phyloP scores from a whole-genome alignment of 2,888 invertebrate genomes.

The Pegoplata infirma region DNA sequence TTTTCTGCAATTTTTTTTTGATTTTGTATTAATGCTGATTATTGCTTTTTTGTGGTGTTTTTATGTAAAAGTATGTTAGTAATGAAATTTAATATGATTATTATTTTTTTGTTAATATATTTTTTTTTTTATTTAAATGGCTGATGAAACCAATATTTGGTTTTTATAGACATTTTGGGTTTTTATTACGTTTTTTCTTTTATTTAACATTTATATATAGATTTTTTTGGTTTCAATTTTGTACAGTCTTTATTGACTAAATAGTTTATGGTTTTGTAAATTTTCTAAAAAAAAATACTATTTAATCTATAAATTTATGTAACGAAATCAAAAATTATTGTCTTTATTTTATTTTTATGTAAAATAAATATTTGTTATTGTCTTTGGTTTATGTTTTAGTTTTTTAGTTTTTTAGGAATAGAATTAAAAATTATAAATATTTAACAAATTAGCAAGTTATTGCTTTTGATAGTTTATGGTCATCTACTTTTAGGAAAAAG shows the following conservation, averaged over 20 bases:
- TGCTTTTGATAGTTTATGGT: too few species aligned
- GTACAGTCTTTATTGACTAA: slow-evolving; percentile 55
- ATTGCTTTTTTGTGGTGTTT: slow-evolving; percentile 25
- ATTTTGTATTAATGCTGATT: slow-evolving; percentile 31
- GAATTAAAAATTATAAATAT: too few species aligned
- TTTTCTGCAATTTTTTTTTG: not conserved
- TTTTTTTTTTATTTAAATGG: slow-evolving; percentile 28
- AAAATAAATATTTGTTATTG: not conserved
- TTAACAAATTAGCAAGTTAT: too few species aligned
- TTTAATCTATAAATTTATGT: not conserved
- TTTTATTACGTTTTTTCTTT: slow-evolving; percentile 3
- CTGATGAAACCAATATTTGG: slow-evolving; percentile 51
- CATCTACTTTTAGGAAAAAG: too few species aligned
- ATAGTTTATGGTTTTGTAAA: slow-evolving; percentile 45
- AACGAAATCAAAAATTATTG: slow-evolving; percentile 29
- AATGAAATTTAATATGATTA: not conserved
- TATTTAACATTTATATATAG: not conserved
- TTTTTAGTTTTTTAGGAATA: too few species aligned
- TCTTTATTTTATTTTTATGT: slow-evolving; percentile 4
- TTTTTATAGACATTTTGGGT: slow-evolving; percentile 9
- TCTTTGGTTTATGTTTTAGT: not conserved
- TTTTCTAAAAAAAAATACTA: slow-evolving; percentile 44
- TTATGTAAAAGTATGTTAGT: slow-evolving; percentile 1
- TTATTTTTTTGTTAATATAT: slow-evolving; percentile 17
- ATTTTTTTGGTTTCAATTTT: slow-evolving; percentile 25